These are phyloP conservation scores for Pelecanoides urinatrix DNA, from an alignment of 2,113 vertebrate species.

Conservation along the genomic window DNA sequence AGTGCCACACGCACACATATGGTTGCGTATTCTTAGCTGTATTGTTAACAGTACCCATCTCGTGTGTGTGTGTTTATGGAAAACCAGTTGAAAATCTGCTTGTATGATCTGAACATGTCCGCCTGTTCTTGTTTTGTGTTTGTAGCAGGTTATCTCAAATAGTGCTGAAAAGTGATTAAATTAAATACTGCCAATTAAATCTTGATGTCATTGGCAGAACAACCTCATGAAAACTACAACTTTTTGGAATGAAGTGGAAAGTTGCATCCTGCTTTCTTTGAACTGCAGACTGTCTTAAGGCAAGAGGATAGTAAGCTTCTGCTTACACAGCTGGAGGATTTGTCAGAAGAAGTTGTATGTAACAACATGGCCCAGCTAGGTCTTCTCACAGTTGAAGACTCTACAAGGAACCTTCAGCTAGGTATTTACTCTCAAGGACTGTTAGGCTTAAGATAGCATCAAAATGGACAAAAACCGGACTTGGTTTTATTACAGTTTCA, in stretches of 20 bases:
- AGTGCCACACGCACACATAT: neutral
- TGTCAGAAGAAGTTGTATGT: neutral
- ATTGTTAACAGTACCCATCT: neutral
- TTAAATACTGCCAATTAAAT: neutral
- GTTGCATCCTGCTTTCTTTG: neutral
- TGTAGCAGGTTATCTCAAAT: neutral
- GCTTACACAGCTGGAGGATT: neutral
- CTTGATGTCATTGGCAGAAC: neutral
- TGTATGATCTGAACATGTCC: neutral
- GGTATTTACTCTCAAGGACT: neutral
- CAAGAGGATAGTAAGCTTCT: neutral
- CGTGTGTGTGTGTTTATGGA: neutral
- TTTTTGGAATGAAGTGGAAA: neutral
- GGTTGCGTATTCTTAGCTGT: neutral
- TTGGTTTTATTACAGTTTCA: neutral
- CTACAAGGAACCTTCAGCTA: neutral
- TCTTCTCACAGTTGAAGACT: neutral
- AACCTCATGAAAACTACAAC: neutral
- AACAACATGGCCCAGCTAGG: neutral
- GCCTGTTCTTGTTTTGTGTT: neutral
- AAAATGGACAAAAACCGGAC: accelerated
- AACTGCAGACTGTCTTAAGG: neutral
- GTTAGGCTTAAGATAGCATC: neutral
- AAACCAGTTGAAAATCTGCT: neutral
- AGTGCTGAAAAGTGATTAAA: neutral